These are phyloP conservation scores for Etia nguti DNA, from an alignment of 2,113 vertebrate species.

Conservation along the genomic window DNA sequence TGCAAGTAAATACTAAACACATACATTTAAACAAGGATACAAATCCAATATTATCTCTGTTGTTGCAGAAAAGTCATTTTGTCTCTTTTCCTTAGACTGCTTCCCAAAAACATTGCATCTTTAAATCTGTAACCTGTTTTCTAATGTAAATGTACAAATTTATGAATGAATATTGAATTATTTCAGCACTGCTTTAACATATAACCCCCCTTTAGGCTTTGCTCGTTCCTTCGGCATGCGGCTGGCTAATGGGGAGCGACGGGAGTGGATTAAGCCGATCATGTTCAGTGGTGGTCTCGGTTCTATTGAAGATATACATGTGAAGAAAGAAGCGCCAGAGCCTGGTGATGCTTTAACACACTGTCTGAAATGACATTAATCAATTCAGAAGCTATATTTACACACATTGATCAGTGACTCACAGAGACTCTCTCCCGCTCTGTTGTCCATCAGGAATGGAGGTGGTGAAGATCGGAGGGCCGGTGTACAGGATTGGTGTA, in stretches of 20 bases:
- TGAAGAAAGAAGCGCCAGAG: constrained; percentile 77
- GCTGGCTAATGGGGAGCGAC: constrained; percentile 75
- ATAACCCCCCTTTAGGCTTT: constrained; percentile 71
- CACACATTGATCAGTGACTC: neutral
- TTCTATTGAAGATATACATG: constrained; percentile 79
- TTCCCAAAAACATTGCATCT: neutral
- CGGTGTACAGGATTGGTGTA: constrained; percentile 89
- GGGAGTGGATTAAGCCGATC: constrained; percentile 94
- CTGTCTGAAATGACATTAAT: neutral
- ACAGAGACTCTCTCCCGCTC: neutral
- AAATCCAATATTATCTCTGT: neutral
- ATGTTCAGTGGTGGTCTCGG: constrained; percentile 94
- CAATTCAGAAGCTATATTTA: neutral
- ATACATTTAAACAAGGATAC: neutral
- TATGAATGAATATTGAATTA: neutral
- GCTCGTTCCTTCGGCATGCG: constrained; percentile 86
- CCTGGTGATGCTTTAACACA: constrained; percentile 63
- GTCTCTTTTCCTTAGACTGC: neutral
- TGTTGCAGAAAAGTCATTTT: neutral
- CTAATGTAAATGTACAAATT: neutral
- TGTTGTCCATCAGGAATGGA: constrained; percentile 78
- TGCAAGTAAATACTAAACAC: rapidly evolving
- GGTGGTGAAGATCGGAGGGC: constrained; percentile 89
- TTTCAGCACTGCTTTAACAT: neutral
- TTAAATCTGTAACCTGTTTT: neutral